Conservation (phyloP, 37 sponge, comb jelly and placozoan genomes). For the Dysidea cf. avara region DNA sequence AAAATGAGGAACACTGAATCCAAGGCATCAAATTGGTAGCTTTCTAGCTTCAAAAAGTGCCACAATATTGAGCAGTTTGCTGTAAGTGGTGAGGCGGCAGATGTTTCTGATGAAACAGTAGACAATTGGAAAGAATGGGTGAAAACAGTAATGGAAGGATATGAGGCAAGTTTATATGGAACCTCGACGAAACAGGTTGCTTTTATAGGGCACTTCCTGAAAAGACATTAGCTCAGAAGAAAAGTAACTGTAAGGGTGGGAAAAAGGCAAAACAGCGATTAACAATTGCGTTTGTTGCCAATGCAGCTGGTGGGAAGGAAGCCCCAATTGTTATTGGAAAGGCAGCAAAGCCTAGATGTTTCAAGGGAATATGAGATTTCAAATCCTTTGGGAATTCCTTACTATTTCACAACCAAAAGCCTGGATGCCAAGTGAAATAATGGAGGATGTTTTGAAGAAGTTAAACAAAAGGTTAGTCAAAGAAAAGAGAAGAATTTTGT, state of each 20-base stretch:
- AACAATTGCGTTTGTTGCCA: conserved; percentile 35
- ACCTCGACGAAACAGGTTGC: no score
- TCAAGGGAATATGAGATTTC: conserved; percentile 26
- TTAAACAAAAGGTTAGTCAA: no score
- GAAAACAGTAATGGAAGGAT: conserved; percentile 1
- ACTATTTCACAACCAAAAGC: conserved; percentile 37
- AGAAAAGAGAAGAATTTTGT: no score
- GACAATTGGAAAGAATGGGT: conserved; percentile 30
- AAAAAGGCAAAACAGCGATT: conserved; percentile 50
- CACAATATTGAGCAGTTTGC: conserved; percentile 29
- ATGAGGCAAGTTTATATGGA: no score
- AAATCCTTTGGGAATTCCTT: conserved; percentile 18
- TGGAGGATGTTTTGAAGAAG: no score
- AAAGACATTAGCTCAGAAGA: no score
- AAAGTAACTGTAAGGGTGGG: no score
- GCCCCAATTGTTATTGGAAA: conserved; percentile 46
- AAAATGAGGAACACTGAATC: no score
- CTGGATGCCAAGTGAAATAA: conserved; percentile 27
- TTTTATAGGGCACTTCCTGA: no score
- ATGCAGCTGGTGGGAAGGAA: conserved; percentile 48
- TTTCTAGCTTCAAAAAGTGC: conserved; percentile 45
- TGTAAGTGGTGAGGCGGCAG: conserved; percentile 40
- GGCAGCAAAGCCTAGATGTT: no score
- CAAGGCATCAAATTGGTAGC: conserved; percentile 68
- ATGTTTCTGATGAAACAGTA: conserved; percentile 27